Conservation (phyloP, 1,140 invertebrate species). For the Microplitis demolitor region DNA sequence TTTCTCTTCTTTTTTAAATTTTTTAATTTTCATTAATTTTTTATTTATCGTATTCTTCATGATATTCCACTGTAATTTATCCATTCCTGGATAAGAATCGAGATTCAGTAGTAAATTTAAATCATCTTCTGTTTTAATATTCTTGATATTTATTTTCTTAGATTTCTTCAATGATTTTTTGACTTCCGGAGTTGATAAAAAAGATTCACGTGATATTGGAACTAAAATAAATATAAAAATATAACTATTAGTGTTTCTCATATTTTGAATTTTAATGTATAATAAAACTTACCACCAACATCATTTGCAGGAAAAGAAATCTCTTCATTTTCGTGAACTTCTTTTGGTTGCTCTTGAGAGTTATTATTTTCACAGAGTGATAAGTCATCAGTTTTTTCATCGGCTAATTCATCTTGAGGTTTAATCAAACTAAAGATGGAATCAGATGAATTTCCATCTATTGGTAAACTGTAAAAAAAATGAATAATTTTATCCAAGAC, state of each 20-base stretch:
- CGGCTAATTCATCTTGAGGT: slow-evolving; percentile 13
- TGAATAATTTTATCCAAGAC: no score
- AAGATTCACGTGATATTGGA: slow-evolving; percentile 11
- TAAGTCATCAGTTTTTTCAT: slow-evolving; percentile 2
- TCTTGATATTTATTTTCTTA: slow-evolving; percentile 4
- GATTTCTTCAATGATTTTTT: background rate
- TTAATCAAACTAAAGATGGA: slow-evolving; percentile 42
- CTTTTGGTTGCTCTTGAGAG: background rate
- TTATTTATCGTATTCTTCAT: slow-evolving; percentile 38
- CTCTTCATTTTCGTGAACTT: background rate
- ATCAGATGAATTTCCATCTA: slow-evolving; percentile 25
- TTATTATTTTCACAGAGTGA: slow-evolving; percentile 5
- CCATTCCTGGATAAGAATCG: slow-evolving; percentile 38
- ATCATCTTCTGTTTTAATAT: slow-evolving; percentile 35
- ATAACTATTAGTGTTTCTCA: background rate
- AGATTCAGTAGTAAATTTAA: slow-evolving; percentile 32
- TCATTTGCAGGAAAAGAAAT: background rate
- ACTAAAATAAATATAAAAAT: background rate
- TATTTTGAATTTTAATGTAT: background rate
- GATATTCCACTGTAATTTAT: slow-evolving; percentile 46
- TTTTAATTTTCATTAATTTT: slow-evolving; percentile 31
- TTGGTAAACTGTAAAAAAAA: slow-evolving; percentile 6
- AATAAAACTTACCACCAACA: background rate
- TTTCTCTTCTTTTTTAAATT: slow-evolving; percentile 24
- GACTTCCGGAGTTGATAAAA: background rate